Evolutionary conservation across 2,797 vertebrate genomes (phyloP).

Genomic region (Heterohyrax brucei): DNA sequence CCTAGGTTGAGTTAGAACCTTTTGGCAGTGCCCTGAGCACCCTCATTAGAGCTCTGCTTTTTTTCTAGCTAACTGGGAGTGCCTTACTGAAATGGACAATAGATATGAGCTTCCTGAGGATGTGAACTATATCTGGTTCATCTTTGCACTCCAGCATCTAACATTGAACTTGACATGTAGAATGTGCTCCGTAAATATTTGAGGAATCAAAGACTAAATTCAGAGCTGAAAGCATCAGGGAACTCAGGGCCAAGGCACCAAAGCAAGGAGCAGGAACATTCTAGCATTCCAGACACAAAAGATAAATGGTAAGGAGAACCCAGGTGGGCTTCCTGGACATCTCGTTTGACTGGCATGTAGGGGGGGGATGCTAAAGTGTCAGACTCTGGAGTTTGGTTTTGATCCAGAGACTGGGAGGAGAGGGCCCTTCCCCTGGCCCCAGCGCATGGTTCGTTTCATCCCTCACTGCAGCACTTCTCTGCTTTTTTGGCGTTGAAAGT

Average conservation of each 20-base stretch:
- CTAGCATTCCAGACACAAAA: background rate
- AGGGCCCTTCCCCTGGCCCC: background rate
- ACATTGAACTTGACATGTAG: background rate
- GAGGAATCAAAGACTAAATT: background rate
- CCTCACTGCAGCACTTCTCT: constrained; percentile 52
- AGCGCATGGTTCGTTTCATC: background rate
- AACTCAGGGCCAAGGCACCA: background rate
- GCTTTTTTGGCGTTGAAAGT: constrained; percentile 9
- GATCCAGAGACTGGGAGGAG: background rate
- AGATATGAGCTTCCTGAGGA: background rate
- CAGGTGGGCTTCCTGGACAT: no score
- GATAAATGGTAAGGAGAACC: background rate
- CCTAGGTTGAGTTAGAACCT: background rate
- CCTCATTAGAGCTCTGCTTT: background rate
- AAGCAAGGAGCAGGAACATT: background rate
- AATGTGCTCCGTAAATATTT: background rate
- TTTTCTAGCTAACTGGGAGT: background rate
- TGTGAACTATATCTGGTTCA: background rate
- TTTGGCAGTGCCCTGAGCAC: background rate
- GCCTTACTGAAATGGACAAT: background rate
- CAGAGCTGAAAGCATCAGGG: background rate
- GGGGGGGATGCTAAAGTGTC: background rate
- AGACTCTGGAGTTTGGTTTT: background rate
- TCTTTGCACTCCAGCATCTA: background rate
- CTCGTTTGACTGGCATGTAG: background rate